A percentile compares a stretch with the other conserved stretches of the same genome.
Evolutionary conservation across 2,888 invertebrate species (phyloP).

Genomic region (Tinea pellionella): DNA sequence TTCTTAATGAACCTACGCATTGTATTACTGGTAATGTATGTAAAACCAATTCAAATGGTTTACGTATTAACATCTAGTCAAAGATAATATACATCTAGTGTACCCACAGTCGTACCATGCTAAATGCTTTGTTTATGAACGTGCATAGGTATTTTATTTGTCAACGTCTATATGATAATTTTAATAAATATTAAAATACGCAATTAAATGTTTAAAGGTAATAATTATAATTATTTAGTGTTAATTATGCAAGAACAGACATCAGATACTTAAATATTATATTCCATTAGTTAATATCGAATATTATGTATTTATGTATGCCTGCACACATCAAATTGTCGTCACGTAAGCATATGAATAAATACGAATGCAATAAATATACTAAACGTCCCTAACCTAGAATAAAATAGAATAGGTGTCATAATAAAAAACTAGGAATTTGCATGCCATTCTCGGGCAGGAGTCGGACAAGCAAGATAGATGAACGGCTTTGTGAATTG

Average conservation of each 20-base stretch:
- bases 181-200: slow-evolving; percentile 1
- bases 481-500: slow-evolving; percentile 22
- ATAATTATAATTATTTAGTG: neutral
- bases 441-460: slow-evolving; percentile 21
- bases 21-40: slow-evolving; percentile 27
- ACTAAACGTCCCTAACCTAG: slow-evolving; percentile 16
- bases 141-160: slow-evolving; percentile 8
- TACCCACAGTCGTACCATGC: slow-evolving; percentile 21
- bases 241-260: neutral
- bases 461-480: slow-evolving; percentile 21
- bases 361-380: neutral
- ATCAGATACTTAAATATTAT: neutral
- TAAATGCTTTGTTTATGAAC: slow-evolving; percentile 5
- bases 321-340: neutral
- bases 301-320: neutral
- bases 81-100: too few species aligned
- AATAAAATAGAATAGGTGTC: slow-evolving; percentile 18
- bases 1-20: slow-evolving; percentile 27
- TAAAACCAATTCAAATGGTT: slow-evolving; percentile 29
- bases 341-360: neutral
- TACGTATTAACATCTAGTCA: slow-evolving; percentile 26
- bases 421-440: slow-evolving; percentile 20
- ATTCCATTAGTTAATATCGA: neutral
- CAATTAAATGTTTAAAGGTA: neutral
- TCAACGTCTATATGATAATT: neutral